Base-by-base conservation (phyloP, 2,797 vertebrate species). In the Enoplosus armatus region DNA sequence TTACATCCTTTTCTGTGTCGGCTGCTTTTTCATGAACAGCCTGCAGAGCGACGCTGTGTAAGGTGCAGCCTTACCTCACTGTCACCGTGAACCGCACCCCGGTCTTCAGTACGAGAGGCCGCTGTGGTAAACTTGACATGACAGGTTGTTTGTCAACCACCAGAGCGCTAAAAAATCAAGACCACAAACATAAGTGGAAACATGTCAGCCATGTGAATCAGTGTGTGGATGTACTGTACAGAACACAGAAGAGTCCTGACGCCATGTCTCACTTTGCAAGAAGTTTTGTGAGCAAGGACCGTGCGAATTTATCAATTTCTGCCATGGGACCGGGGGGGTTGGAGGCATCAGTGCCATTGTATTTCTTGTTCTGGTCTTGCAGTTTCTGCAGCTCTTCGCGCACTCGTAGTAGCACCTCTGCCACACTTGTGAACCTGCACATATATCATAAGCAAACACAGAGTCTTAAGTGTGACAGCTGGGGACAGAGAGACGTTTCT, bases 71-170 rank as follows among this genome's bases (percentile, higher is more conserved):
- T 78, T 67, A 99, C 98, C 97, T 97, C 72, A 98, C 82, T 64
- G 96, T 96, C 48, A 96, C 95, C 0, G 95, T 95, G 76, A 99
- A 98, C 22, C 95, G 95, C 7, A 96, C 95, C 4, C 93, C 90
- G 0, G 96, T 98, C 92, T 98, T 99, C 56, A 99, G 80, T 33
- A 99, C 94, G 14, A 97, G 84, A 0, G 97, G 97, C 65, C 96
- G 94, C 48, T 96, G 95, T 8, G 95, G 94, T 47, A 95, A 94
- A 2, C 90, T 97, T 2, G 93, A 93, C 96, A 97, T 97, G 75
- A 94, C 93, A 0, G 98, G 98, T 85, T 99, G 98, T 76, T 96
- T 95, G 92, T 98, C 97, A 43, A 99, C 97, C 86, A 99, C 97
- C 1, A 95, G 84, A 53, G 94, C 91, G 4, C 95, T 95, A 83